These are phyloP conservation scores for Drosophila melanosoma DNA, from an alignment of 2,888 invertebrate species.

Conservation along the genomic window DNA sequence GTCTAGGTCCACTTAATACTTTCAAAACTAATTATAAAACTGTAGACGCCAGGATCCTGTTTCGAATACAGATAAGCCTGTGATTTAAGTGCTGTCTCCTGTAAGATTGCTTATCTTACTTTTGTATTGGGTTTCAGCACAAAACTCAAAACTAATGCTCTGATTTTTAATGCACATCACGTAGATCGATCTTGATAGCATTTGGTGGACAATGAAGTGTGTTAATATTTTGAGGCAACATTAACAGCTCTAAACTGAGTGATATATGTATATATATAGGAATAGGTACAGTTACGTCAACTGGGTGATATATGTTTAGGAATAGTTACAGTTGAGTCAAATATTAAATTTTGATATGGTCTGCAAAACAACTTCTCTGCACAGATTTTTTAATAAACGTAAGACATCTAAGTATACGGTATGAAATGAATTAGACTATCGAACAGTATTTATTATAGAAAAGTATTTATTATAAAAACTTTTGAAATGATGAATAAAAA, in stretches of 20 bases:
- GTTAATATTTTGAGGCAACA: conserved; percentile 45
- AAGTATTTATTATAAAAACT: too few species aligned
- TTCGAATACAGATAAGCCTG: conserved; percentile 30
- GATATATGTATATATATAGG: neutral
- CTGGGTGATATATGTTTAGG: neutral
- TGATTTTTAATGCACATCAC: conserved; percentile 18
- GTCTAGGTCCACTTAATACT: conserved; percentile 45
- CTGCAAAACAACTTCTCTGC: neutral
- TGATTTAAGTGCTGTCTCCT: conserved; percentile 39
- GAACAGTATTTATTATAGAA: neutral
- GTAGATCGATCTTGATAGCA: conserved; percentile 36
- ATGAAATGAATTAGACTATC: neutral
- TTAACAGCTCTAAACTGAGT: conserved; percentile 22
- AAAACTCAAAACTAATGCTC: conserved; percentile 6
- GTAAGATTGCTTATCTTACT: conserved; percentile 29
- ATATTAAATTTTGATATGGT: neutral
- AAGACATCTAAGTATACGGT: too few species aligned
- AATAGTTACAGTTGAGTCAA: conserved; percentile 25
- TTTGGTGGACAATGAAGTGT: conserved; percentile 13
- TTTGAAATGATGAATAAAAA: neutral
- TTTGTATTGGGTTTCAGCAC: conserved; percentile 33
- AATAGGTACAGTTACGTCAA: conserved; percentile 25
- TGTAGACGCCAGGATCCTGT: conserved; percentile 33
- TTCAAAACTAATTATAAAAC: conserved; percentile 43
- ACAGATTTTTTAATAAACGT: neutral